Conservation (phyloP, 2,113 vertebrate genomes). For the Bos taurus region DNA sequence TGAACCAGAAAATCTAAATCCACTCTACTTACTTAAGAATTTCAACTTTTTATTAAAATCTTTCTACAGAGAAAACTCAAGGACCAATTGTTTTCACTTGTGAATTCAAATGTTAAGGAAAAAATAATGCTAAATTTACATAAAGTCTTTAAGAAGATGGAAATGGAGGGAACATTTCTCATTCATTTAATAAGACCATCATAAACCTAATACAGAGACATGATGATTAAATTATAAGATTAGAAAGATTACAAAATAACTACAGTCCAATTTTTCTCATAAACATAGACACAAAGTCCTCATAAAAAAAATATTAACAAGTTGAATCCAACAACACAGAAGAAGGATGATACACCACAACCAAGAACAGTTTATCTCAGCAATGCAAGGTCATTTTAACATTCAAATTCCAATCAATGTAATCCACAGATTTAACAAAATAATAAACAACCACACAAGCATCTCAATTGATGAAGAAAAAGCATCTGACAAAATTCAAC, state of each 20-base stretch:
- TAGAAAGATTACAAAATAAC: neutral
- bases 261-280: neutral
- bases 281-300: neutral
- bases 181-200: neutral
- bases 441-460: neutral
- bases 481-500: neutral
- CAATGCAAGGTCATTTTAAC: neutral
- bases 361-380: neutral
- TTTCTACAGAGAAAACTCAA: neutral
- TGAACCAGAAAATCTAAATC: neutral
- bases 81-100: neutral
- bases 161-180: neutral
- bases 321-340: neutral
- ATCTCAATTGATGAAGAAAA: neutral
- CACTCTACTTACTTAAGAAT: neutral
- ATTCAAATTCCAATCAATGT: neutral
- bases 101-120: neutral
- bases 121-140: neutral
- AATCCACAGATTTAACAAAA: neutral
- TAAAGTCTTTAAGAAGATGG: neutral
- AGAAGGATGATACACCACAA: neutral
- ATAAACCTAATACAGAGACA: neutral
- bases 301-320: neutral
- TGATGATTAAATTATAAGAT: neutral
- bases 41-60: neutral